These are phyloP conservation scores for Apamea epomidion DNA, from an alignment of 2,888 invertebrate genomes.

Conservation along the genomic window DNA sequence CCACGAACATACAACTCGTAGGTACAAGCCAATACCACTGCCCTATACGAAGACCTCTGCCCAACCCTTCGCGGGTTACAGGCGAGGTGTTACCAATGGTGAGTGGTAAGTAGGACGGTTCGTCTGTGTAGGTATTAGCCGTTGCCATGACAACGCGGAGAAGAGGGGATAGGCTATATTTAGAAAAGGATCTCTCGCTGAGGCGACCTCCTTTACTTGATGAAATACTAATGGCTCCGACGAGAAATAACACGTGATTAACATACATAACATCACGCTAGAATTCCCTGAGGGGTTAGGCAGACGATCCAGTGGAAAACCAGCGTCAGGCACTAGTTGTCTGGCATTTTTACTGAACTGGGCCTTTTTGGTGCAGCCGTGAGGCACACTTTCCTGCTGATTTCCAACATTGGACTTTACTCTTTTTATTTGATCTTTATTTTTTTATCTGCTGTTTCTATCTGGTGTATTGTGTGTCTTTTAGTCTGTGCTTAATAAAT, in stretches of 20 bases:
- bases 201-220: conserved; percentile 26
- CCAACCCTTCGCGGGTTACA: accelerated
- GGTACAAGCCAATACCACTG: too few species aligned
- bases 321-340: too few species aligned
- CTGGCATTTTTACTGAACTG: too few species aligned
- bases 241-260: neutral
- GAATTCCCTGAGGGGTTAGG: too few species aligned
- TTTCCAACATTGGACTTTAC: too few species aligned
- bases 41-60: neutral
- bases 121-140: conserved; percentile 9
- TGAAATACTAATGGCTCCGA: conserved; percentile 4
- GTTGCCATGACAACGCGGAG: conserved; percentile 29
- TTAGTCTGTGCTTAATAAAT: too few species aligned
- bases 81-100: neutral
- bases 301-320: neutral
- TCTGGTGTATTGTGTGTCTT: too few species aligned
- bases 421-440: too few species aligned
- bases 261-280: neutral
- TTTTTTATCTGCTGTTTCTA: too few species aligned
- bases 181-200: conserved; percentile 29
- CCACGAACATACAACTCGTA: too few species aligned
- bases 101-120: conserved; percentile 2
- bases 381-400: too few species aligned
- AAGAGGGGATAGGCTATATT: conserved; percentile 18
- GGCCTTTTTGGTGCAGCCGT: too few species aligned